A percentile compares a stretch with the other conserved stretches of the same genome.
Evolutionary conservation across 2,888 invertebrate genomes (phyloP).

Genomic region (Stenodera caucasica): DNA sequence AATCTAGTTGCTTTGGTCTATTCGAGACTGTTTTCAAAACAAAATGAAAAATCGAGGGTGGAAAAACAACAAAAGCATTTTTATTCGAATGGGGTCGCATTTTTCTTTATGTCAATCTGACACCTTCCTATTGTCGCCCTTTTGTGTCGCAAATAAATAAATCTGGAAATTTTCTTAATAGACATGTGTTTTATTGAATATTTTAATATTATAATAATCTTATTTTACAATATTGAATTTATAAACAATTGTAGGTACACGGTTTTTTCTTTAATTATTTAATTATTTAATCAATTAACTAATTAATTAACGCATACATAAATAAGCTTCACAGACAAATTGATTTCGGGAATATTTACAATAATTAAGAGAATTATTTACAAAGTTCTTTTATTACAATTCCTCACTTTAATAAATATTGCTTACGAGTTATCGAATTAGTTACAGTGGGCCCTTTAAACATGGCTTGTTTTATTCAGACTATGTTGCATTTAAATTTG

Average conservation of each 20-base stretch:
- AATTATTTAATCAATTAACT: no score
- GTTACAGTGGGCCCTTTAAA: no score
- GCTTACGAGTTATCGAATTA: slow-evolving; percentile 34
- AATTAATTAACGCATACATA: slow-evolving; percentile 20
- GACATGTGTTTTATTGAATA: slow-evolving; percentile 32
- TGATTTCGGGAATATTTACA: slow-evolving; percentile 18
- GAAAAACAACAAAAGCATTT: slow-evolving; percentile 1
- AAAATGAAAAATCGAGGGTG: background rate
- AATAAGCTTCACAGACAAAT: slow-evolving; percentile 15
- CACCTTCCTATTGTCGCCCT: background rate
- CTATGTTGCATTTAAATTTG: no score
- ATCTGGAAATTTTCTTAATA: no score
- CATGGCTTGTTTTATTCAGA: no score
- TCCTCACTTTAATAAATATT: slow-evolving; percentile 41
- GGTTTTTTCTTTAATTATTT: slow-evolving; percentile 18
- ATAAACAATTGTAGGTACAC: slow-evolving; percentile 35
- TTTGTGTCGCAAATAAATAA: background rate
- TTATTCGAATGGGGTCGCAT: background rate
- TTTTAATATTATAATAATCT: slow-evolving; percentile 32
- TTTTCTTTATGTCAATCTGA: slow-evolving; percentile 4
- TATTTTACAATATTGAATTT: slow-evolving; percentile 34
- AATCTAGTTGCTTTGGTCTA: background rate
- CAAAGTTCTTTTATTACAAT: slow-evolving; percentile 29
- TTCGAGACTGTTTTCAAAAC: background rate
- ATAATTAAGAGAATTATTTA: slow-evolving; percentile 39